phyloP scores from a whole-genome alignment of 1,140 invertebrate species.

The Papilio helenus region DNA sequence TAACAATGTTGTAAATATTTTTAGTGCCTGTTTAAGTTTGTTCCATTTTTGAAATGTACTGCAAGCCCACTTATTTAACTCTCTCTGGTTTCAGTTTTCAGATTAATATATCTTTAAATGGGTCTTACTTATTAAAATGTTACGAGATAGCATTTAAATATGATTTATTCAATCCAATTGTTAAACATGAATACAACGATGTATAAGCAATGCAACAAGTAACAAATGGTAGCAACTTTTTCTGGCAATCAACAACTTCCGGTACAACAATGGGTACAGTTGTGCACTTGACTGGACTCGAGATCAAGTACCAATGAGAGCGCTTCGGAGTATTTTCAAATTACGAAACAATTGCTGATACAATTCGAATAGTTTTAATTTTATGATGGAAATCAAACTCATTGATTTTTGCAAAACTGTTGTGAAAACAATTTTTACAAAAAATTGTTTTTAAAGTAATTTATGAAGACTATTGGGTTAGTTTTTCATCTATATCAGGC shows the following conservation, averaged over 20 bases:
- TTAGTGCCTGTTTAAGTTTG: too few species aligned
- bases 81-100: too few species aligned
- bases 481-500: neutral
- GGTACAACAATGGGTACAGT: conserved; percentile 3
- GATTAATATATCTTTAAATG: too few species aligned
- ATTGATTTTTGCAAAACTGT: neutral
- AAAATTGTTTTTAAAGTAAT: neutral
- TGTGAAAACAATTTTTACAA: neutral
- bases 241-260: conserved; percentile 24
- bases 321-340: conserved; percentile 3
- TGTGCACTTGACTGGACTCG: conserved; percentile 16
- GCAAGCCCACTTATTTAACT: too few species aligned
- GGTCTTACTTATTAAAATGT: too few species aligned
- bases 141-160: too few species aligned
- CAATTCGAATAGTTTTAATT: neutral
- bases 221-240: conserved; percentile 12
- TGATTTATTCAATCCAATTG: neutral
- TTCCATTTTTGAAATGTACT: too few species aligned
- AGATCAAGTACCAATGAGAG: neutral
- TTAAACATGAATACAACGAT: neutral
- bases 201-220: neutral
- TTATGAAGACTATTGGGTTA: neutral
- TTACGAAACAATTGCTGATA: conserved; percentile 1
- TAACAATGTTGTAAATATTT: too few species aligned
- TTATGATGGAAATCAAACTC: neutral